Percentiles rank a stretch among this genome's conserved stretches.
These are phyloP conservation scores for Himalopsyche tibetana DNA, from an alignment of 2,888 invertebrate species.

Conservation along the genomic window DNA sequence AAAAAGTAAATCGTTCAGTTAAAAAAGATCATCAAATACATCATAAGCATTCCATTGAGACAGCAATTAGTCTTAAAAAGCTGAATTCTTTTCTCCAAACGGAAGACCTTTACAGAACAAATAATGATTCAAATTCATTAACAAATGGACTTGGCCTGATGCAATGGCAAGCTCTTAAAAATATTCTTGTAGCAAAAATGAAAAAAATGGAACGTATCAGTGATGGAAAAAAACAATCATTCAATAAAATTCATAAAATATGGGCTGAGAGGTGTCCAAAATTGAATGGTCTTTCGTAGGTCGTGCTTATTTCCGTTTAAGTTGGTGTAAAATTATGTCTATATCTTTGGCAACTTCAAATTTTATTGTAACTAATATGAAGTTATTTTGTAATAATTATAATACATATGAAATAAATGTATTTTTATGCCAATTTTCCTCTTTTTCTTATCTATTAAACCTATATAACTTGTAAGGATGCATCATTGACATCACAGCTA, in stretches of 20 bases:
- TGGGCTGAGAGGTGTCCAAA: constrained; percentile 19
- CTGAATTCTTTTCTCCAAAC: constrained; percentile 70
- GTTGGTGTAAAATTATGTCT: no score
- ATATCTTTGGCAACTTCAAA: no score
- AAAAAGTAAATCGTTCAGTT: background rate
- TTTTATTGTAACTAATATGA: no score
- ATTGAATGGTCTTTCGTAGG: background rate
- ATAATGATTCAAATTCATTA: constrained; percentile 69
- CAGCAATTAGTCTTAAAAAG: constrained; percentile 63
- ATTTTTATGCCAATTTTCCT: no score
- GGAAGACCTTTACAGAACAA: constrained; percentile 72
- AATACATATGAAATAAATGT: no score
- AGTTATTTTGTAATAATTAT: no score
- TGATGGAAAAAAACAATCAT: constrained; percentile 17
- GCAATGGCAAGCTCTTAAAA: constrained; percentile 77
- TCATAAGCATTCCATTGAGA: constrained; percentile 49
- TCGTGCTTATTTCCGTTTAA: background rate
- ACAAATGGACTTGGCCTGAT: constrained; percentile 75
- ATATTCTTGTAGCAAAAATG: constrained; percentile 69
- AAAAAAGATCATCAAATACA: background rate
- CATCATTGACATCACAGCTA: no score
- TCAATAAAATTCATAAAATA: constrained; percentile 67
- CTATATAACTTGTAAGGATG: no score
- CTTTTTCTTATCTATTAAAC: no score
- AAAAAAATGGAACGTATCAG: constrained; percentile 66